Conservation (phyloP, 2,113 vertebrate genomes). For the Cyrtonyx montezumae region DNA sequence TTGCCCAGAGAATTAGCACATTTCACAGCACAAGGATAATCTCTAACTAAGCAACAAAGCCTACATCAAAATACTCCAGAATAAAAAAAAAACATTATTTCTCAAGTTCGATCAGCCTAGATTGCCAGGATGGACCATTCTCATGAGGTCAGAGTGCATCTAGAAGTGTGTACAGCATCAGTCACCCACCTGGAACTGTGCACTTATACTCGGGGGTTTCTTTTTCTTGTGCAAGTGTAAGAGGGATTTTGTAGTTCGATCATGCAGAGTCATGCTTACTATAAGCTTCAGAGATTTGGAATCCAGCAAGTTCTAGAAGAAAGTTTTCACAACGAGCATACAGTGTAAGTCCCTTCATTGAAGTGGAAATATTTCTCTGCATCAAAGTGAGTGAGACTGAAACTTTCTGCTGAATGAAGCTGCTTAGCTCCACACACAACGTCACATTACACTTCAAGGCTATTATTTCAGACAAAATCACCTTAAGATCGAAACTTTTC, state of each 20-base stretch:
- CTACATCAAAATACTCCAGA: background rate
- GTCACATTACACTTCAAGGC: background rate
- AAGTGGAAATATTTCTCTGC: background rate
- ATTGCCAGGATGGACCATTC: background rate
- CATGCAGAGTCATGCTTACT: constrained; percentile 91
- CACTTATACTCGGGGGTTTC: constrained; percentile 96
- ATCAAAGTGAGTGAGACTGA: background rate
- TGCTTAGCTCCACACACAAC: background rate
- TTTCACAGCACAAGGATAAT: background rate
- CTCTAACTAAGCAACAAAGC: background rate
- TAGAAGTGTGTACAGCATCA: background rate
- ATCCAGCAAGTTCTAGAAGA: constrained; percentile 89
- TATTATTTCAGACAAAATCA: background rate
- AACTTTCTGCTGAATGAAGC: background rate
- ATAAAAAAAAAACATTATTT: background rate
- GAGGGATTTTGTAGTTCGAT: constrained; percentile 94
- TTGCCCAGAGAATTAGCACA: background rate
- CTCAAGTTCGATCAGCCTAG: background rate
- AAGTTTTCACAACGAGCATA: constrained; percentile 15
- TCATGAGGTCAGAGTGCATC: background rate
- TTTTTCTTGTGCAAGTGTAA: constrained; percentile 98
- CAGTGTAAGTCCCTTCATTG: background rate
- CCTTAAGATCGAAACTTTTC: background rate
- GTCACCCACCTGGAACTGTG: constrained; percentile 92
- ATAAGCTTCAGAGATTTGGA: constrained; percentile 93